These are phyloP conservation scores for Pachymerium ferrugineum DNA, from an alignment of 2,888 invertebrate genomes.

Conservation along the genomic window DNA sequence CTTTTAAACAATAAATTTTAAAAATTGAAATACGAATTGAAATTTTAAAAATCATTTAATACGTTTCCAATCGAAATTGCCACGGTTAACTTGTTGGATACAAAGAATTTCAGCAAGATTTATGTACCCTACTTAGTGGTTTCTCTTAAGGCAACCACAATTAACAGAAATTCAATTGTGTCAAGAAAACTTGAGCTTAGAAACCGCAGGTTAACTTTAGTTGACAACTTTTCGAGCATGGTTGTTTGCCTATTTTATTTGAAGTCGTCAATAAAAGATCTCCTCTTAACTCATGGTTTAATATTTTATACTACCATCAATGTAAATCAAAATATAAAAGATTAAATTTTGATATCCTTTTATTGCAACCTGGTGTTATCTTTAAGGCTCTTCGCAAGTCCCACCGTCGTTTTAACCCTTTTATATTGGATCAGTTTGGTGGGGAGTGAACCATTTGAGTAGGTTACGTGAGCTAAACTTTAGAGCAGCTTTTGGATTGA, in stretches of 20 bases:
- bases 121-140: neutral
- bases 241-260: no score
- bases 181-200: neutral
- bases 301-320: no score
- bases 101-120: neutral
- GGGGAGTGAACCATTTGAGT: neutral
- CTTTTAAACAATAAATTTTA: no score
- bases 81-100: neutral
- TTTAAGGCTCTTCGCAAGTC: neutral
- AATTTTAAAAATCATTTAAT: neutral
- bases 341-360: neutral
- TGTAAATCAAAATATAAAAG: no score
- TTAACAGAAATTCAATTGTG: slow-evolving; percentile 12
- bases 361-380: neutral
- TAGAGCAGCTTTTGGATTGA: neutral
- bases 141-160: neutral
- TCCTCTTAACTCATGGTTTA: no score
- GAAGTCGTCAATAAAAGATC: no score
- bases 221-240: neutral
- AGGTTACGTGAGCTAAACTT: neutral
- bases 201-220: neutral
- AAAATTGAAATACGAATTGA: neutral
- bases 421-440: slow-evolving; percentile 3
- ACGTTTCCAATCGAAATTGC: neutral
- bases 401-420: neutral